These are phyloP conservation scores for Druon quercuslanigerum DNA, from an alignment of 1,140 invertebrate species.

Conservation along the genomic window DNA sequence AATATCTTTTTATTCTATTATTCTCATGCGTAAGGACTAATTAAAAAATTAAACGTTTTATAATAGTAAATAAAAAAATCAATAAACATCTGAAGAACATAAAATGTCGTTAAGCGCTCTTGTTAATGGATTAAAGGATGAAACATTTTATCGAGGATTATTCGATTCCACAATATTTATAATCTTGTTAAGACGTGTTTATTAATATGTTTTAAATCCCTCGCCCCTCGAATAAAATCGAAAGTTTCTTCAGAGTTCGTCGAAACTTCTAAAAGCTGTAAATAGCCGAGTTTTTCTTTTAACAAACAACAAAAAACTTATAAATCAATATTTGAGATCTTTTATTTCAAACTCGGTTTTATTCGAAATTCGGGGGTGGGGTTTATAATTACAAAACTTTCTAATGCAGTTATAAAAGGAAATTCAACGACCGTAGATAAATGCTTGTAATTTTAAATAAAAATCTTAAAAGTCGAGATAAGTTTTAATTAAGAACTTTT, in stretches of 20 bases:
- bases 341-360: neutral
- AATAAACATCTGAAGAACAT: slow-evolving; percentile 18
- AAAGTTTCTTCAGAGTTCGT: neutral
- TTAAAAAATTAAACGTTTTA: slow-evolving; percentile 27
- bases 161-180: slow-evolving; percentile 2
- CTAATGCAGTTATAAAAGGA: slow-evolving; percentile 18
- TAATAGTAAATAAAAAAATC: slow-evolving; percentile 20
- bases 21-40: slow-evolving; percentile 3
- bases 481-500: slow-evolving; percentile 21
- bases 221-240: neutral
- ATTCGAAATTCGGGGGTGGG: neutral
- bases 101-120: slow-evolving; percentile 29
- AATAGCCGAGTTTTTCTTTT: slow-evolving; percentile 18
- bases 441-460: slow-evolving; percentile 30
- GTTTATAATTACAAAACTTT: neutral
- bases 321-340: neutral
- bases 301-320: neutral
- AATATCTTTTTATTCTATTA: slow-evolving; percentile 4
- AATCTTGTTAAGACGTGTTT: slow-evolving; percentile 9
- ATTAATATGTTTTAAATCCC: neutral
- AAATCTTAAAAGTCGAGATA: slow-evolving; percentile 14
- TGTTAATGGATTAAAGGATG: slow-evolving; percentile 25
- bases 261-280: slow-evolving; percentile 6
- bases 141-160: slow-evolving; percentile 18
- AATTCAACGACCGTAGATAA: slow-evolving; percentile 22